Conservation (phyloP, 35 echinoderm and acorn worm genomes). For the Chiridota heheva region DNA sequence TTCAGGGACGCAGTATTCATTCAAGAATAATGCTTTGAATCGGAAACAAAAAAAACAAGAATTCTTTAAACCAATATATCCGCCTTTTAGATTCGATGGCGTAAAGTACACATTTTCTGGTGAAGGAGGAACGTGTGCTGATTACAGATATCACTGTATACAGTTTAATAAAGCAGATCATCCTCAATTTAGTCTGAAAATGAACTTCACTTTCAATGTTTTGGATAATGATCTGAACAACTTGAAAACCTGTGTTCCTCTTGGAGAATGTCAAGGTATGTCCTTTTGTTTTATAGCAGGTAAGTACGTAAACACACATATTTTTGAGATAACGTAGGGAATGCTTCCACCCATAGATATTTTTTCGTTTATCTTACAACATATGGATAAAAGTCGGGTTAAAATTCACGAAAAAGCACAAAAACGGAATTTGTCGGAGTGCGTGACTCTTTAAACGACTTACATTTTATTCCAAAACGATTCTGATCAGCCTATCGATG, state of each 20-base stretch:
- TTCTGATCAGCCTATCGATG: no score
- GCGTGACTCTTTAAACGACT: no score
- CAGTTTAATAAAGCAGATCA: slow-evolving; percentile 7
- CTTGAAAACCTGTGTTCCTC: background rate
- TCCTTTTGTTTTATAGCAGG: no score
- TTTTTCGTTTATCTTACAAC: no score
- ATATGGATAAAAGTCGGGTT: no score
- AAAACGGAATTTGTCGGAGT: no score
- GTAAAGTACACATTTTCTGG: background rate
- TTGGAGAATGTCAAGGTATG: slow-evolving; percentile 17
- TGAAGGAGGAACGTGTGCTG: background rate
- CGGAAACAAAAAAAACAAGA: background rate
- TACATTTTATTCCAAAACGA: no score
- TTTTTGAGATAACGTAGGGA: no score
- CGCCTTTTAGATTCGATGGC: slow-evolving; percentile 1
- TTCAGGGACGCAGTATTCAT: slow-evolving; percentile 11
- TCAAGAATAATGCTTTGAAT: background rate
- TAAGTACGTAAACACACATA: no score
- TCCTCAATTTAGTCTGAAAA: background rate
- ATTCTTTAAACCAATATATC: slow-evolving; percentile 27
- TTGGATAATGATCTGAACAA: slow-evolving; percentile 1
- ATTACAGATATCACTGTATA: slow-evolving; percentile 24
- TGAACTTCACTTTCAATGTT: background rate
- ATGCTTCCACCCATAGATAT: no score
- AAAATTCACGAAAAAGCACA: no score